Evolutionary conservation across 2,888 invertebrate genomes (phyloP).

Genomic region (Dasysyrphus albostriatus): DNA sequence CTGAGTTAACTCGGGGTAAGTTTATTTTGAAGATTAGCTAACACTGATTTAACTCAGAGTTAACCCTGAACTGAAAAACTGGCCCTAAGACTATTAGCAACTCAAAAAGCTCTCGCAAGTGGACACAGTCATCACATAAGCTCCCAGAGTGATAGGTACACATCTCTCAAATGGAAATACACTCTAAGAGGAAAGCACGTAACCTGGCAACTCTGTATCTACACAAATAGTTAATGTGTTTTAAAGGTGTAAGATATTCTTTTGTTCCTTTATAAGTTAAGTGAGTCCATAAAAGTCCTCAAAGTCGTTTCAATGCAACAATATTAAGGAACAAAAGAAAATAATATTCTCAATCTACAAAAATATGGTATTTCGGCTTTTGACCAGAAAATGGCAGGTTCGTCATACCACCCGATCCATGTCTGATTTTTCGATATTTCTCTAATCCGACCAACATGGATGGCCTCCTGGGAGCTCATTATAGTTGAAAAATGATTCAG

Average conservation of each 20-base stretch:
- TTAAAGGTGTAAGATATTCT: constrained; percentile 18
- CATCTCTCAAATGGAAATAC: too few relatives aligned
- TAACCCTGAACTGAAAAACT: too few relatives aligned
- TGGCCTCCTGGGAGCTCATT: constrained; percentile 73
- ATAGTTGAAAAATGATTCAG: constrained; percentile 71
- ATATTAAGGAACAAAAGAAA: constrained; percentile 14
- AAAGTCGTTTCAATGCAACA: constrained; percentile 45
- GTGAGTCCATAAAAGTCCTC: constrained; percentile 19
- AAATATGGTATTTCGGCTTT: constrained; percentile 28
- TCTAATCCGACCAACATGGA: constrained; percentile 54
- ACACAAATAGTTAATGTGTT: constrained; percentile 16
- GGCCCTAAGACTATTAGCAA: too few relatives aligned
- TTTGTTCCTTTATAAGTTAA: constrained; percentile 8
- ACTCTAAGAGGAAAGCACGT: too few relatives aligned
- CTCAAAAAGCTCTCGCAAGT: too few relatives aligned
- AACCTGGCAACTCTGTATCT: background rate
- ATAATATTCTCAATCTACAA: constrained; percentile 11
- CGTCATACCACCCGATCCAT: constrained; percentile 33
- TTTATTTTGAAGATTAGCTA: too few relatives aligned
- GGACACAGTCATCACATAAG: too few relatives aligned
- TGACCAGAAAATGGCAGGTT: constrained; percentile 21
- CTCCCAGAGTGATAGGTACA: too few relatives aligned
- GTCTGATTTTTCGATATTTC: constrained; percentile 48
- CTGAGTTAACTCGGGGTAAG: too few relatives aligned
- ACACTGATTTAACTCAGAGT: too few relatives aligned